Base-by-base conservation (phyloP, 2,888 invertebrate species). In the Bugulina stolonifera region DNA sequence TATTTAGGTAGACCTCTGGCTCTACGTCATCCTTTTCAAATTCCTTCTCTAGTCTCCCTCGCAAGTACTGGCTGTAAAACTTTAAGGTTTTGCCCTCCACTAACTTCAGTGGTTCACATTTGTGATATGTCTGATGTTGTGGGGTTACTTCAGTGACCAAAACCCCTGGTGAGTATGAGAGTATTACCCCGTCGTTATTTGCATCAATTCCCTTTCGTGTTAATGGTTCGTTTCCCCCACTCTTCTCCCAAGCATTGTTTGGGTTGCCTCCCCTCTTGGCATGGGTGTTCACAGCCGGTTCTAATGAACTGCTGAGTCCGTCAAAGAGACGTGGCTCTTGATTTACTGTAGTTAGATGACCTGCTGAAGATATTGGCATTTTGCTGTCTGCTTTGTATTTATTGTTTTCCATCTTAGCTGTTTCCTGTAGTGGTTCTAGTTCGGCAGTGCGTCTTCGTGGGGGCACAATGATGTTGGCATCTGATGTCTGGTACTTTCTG, bases 61-160 rank as follows among this genome's bases (percentile, higher is more conserved):
- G 34, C 18, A 70, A 23, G 32, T 70, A 70, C 25, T 43, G 70
- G 43, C 70, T 70, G 52, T 54, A 70, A 29, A 70, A 70, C 29
- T 70, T 70, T 2, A 70, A 23, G 54, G 27, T 54, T 29, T 70
- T 43, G 2, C 70, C 70, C 32, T 70, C 43, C 5, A 29, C 70
- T 32, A 70, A 25, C 1, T 54, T 29, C 1, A 70, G 35, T 3
- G 34, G 18, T 23, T 70, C 70, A 5, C 27, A 54, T 5, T 54
- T n/a, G 70, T 27, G 10, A n/a, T 64, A 5, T 5, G 29, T 32
- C n/a, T 27, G 29, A 43, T 18, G 10, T 18, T 43, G 5, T 43
- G 43, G 43, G 18, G 10, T 43, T 18, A 43, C 43, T 18, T 43
- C 43, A 10, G 64, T 64, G 5, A 64, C 27, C 10, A 64, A 32